These are phyloP conservation scores for Eubucco bourcierii DNA, from an alignment of 2,113 vertebrate species.

Conservation along the genomic window DNA sequence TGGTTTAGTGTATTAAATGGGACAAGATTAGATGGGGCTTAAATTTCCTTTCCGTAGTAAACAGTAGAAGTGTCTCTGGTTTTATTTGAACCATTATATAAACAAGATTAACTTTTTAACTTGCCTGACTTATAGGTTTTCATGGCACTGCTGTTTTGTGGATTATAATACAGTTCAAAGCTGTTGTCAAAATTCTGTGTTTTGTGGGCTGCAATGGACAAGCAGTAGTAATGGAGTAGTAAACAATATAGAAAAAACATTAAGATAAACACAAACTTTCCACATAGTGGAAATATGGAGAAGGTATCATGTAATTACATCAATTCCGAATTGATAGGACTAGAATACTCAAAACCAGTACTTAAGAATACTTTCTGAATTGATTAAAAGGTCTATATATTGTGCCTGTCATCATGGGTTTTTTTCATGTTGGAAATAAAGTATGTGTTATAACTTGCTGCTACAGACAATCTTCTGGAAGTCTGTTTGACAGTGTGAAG, in stretches of 20 bases:
- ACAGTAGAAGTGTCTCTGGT: not conserved
- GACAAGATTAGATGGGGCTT: not conserved
- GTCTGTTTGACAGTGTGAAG: not conserved
- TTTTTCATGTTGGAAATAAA: not conserved
- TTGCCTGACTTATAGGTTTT: not conserved
- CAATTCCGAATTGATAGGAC: not conserved
- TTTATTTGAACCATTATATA: not conserved
- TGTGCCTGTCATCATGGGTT: not conserved
- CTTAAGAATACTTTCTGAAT: not conserved
- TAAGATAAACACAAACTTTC: not conserved
- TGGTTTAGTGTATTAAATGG: not conserved
- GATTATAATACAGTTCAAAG: not conserved
- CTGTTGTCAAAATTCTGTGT: not conserved
- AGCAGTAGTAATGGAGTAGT: not conserved
- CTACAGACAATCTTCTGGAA: not conserved
- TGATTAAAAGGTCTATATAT: not conserved
- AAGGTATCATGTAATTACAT: not conserved
- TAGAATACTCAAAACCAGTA: not conserved
- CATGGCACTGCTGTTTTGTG: not conserved
- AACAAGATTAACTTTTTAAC: not conserved
- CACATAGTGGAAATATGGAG: not conserved
- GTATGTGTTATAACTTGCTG: not conserved
- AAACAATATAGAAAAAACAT: not conserved
- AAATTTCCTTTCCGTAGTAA: not conserved
- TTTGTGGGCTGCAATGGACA: not conserved